Base-by-base conservation (phyloP, 30 jellyfish, hydroid and myxozoan genomes). In the Pseudorhiza aurosa region DNA sequence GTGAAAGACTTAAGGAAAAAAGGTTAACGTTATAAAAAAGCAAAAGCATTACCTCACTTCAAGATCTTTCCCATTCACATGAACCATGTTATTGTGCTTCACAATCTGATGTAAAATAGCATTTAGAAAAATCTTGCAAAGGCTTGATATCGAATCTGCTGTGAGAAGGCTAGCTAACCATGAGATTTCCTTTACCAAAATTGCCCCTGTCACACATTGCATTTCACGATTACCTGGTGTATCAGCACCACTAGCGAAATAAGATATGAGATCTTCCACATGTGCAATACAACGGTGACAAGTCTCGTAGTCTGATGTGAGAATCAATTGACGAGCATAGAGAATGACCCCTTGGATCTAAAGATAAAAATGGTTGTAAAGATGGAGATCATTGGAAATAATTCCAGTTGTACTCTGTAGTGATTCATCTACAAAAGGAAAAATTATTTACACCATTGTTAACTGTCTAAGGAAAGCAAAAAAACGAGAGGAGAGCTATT, bases 291-390 rank as follows among this genome's bases (percentile, higher is more conserved):
- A 1, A 19, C 24, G 4, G 32, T 36, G 36, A 19, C 14, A 53
- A 3, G 67, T n/a, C 3, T 8, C 50, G 9, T 18, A 25, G 1
- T 64, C 77, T 10, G 77, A 31, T 1, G 31, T 5, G 33, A 64
- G 17, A 10, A 64, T 64, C 77, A 64, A 15, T 17, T 30, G 77
- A 14, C 58, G 77, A 30, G 33, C 0, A 14, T 31, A 42, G 1
- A 64, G 50, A 36, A 64, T 31, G 17, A 64, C 14, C 10, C 58
- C 56, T 64, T 64, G 28, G 32, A 64, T 59, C 77, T 64, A 33
- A 0, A 18, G 35, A 29, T 15, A 33, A 35, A 35, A 14, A 2
- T 31, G 2, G 24, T 39, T 39, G 50, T 12, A n/a, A n/a, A n/a
- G n/a, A n/a, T n/a, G n/a, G n/a, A n/a, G n/a, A n/a, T n/a, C n/a